A percentile compares a stretch with the other conserved stretches of the same genome.
These are phyloP conservation scores for Chesias legatella DNA, from an alignment of 2,888 invertebrate genomes.

Conservation along the genomic window DNA sequence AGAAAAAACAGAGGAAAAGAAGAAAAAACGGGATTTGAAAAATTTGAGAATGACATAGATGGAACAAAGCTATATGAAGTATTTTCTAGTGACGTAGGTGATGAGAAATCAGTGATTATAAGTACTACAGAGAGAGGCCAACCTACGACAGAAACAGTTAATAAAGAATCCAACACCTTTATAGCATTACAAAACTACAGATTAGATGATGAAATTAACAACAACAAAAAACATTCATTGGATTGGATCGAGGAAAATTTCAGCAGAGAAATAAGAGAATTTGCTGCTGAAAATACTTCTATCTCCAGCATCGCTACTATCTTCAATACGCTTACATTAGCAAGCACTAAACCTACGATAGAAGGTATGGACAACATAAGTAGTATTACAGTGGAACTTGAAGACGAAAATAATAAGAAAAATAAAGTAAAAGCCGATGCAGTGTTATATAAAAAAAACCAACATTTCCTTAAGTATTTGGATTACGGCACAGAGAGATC, in stretches of 20 bases:
- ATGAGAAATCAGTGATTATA: constrained; percentile 27
- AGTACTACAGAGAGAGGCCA: not conserved
- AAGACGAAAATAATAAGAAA: constrained; percentile 25
- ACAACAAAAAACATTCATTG: constrained; percentile 20
- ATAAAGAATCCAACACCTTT: constrained; percentile 12
- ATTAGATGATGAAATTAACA: constrained; percentile 7
- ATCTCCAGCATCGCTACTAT: not conserved
- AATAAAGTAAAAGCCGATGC: constrained; percentile 35
- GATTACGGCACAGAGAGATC: constrained; percentile 53
- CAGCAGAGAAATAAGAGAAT: constrained; percentile 33
- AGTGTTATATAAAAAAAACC: constrained; percentile 46
- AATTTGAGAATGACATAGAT: constrained; percentile 12
- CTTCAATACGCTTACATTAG: constrained; percentile 8
- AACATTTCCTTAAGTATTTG: constrained; percentile 52
- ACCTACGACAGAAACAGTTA: constrained; percentile 14
- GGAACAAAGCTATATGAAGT: constrained; percentile 30
- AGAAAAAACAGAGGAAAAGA: constrained; percentile 20
- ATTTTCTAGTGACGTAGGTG: constrained; percentile 24
- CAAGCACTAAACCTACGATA: constrained; percentile 3
- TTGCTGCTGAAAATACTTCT: constrained; percentile 8
- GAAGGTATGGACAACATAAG: constrained; percentile 30
- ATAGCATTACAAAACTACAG: constrained; percentile 7
- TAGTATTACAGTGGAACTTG: constrained; percentile 37
- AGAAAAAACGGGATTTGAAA: constrained; percentile 28
- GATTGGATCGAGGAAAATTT: constrained; percentile 48